Evolutionary conservation across 2,113 vertebrate species (phyloP), one percentile per base, ranked within the genome.

Genomic region (Ailuropoda melanoleuca): DNA sequence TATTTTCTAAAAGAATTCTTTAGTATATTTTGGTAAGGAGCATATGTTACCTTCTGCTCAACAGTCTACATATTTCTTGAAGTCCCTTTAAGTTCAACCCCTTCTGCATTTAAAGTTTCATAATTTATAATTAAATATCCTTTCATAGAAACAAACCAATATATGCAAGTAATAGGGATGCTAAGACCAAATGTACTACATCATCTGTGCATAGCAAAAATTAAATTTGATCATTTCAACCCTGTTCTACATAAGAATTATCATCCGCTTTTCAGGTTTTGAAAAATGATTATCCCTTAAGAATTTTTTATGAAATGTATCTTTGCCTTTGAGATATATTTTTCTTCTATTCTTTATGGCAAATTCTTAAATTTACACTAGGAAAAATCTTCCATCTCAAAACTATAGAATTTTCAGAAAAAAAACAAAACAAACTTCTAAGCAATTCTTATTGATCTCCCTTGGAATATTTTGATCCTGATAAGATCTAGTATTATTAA

Each of bases 131-230:
- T 64, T 94, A 92, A 90, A 80, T 68, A 48, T 62, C 1, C 55
- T 93, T 84, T 84, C 77, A 85, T 85, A 53, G 88, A 95, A 80
- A 77, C n/a, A 90, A 92, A 74, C 18, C 58, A 83, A 87, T 70
- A 85, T 80, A 78, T 78, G 39, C n/a, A 72, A 91, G 8, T 84
- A 77, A 31, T 78, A 90, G 93, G 53, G 17, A 82, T 86, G 19
- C 34, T 92, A 90, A 93, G 18, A 91, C 43, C 55, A 88, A 88
- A 62, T 60, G 8, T 80, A 34, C 31, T 56, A 0, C n/a, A 31
- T n/a, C 50, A 68, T 81, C 31, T 94, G 18, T 43, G 34, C 13
- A 90, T 24, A 70, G 17, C 50, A 78, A 93, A 95, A 94, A 56
- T 70, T 37, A 77, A 55, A 37, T 84, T 82, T 90, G 14, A n/a